phyloP scores from a whole-genome alignment of 2,797 vertebrate species.

The Semaprochilodus insignis region DNA sequence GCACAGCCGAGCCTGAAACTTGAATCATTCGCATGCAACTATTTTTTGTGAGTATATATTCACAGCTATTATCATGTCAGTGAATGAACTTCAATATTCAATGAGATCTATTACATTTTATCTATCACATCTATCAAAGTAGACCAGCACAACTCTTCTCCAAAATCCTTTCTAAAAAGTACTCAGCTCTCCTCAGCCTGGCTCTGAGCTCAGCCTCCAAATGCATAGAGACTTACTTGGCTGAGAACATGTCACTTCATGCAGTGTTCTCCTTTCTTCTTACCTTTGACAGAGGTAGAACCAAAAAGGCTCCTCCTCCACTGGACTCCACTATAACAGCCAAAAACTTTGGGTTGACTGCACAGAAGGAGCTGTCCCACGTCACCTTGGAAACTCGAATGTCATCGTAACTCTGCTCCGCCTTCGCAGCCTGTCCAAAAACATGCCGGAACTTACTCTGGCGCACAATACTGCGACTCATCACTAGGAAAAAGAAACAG shows the following conservation, averaged over 20 bases:
- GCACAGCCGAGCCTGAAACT: too few species aligned
- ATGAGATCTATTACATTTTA: not conserved
- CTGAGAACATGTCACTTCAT: not conserved
- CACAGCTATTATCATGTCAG: not conserved
- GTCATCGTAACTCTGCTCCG: conserved; percentile 96
- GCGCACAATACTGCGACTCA: conserved; percentile 98
- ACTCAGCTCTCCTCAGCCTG: not conserved
- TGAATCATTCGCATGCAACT: too few species aligned
- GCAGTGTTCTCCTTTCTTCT: conserved; percentile 1
- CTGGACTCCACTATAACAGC: conserved; percentile 97
- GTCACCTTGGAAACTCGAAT: conserved; percentile 98
- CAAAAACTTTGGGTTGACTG: conserved; percentile 97
- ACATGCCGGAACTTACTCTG: conserved; percentile 99
- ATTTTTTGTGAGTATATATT: too few species aligned
- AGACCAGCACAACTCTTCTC: not conserved
- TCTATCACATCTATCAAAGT: too few species aligned
- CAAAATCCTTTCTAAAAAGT: not conserved
- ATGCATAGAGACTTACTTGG: not conserved
- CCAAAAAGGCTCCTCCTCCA: conserved; percentile 94
- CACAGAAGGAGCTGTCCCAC: conserved; percentile 98
- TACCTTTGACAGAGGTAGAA: conserved; percentile 91
- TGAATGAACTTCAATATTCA: not conserved
- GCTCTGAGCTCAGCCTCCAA: not conserved
- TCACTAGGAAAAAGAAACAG: conserved; percentile 73
- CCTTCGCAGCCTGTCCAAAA: conserved; percentile 93